Evolutionary conservation across 2,797 vertebrate genomes (phyloP).

Genomic region (Gouania willdenowi): DNA sequence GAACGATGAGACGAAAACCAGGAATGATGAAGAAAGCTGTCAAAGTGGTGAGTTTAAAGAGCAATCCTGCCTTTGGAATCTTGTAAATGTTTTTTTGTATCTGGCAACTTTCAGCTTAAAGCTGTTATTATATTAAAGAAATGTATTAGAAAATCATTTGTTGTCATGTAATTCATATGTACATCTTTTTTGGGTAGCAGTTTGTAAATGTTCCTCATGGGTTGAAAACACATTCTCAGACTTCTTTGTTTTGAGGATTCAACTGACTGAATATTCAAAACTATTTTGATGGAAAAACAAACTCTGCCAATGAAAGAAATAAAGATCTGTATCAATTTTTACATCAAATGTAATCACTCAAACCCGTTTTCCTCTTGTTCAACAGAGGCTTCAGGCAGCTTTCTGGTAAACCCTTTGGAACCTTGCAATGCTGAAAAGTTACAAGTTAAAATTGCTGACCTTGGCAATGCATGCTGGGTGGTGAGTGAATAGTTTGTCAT

Average conservation of each 20-base stretch:
- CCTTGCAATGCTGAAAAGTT: slow-evolving; percentile 91
- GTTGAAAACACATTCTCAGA: no score
- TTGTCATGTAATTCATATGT: no score
- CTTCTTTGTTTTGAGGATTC: neutral
- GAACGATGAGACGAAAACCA: slow-evolving; percentile 45
- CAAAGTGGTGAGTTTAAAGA: slow-evolving; percentile 57
- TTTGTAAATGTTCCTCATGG: no score
- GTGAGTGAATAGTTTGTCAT: slow-evolving; percentile 75
- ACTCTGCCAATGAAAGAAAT: no score
- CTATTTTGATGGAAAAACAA: no score
- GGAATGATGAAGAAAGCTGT: slow-evolving; percentile 38
- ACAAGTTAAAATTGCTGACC: slow-evolving; percentile 96
- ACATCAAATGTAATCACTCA: neutral
- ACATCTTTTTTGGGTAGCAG: no score
- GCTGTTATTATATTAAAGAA: no score
- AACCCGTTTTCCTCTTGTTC: neutral
- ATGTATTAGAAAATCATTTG: no score
- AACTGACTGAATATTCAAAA: neutral
- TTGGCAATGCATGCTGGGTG: slow-evolving; percentile 99
- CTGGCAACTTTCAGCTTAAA: no score
- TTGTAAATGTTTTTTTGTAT: no score
- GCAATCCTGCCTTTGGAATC: neutral
- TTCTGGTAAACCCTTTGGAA: slow-evolving; percentile 93
- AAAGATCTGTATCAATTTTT: no score
- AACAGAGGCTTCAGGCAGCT: slow-evolving; percentile 71